Base-by-base conservation (phyloP, 2,113 vertebrate genomes). In the Hypanus sabinus region DNA sequence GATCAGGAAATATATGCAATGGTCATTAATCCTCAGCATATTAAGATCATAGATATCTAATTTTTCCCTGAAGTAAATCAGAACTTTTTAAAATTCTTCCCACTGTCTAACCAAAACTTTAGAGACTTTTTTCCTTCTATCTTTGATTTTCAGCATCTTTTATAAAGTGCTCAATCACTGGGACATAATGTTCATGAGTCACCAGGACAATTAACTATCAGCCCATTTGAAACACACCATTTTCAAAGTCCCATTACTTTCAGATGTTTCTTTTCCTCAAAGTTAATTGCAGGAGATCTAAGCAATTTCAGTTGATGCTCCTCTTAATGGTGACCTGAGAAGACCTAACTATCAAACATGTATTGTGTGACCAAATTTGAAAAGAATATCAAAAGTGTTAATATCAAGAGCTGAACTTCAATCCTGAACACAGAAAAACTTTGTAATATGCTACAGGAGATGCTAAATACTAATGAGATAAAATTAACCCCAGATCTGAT, bases 241-340 rank as follows among this genome's bases (percentile, higher is more conserved):
- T 60, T 33, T 90, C 20, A 62, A 36, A 65, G 30, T 6, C 27
- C 85, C 14, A 68, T 55, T 90, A 33, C 60, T 30, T 33, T 90
- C 60, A 90, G 57, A 90, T 33, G n/a, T 20, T 33, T 87, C 62
- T 65, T 62, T 68, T 73, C 16, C 5, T 20, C 30, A 65, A 90
- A 65, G 85, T 90, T 90, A 90, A 90, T 90, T 90, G 14, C 60
- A 68, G 62, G 16, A 90, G 57, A 65, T 90, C 5, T 9, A 62
- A 90, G 85, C 60, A 90, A 90, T 90, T 65, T 20, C 30, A 90
- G 33, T 65, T 62, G 60, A 90, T 90, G 65, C 60, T 90, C n/a
- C 62, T 20, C 60, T 33, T 30, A 33, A 30, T 20, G n/a, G 85
- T 33, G 36, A 57, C 1, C 22, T 60, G 5, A 65, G n/a, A 33